Evolutionary conservation across 2,797 vertebrate species (phyloP).

Genomic region (Meriones psammophilus): DNA sequence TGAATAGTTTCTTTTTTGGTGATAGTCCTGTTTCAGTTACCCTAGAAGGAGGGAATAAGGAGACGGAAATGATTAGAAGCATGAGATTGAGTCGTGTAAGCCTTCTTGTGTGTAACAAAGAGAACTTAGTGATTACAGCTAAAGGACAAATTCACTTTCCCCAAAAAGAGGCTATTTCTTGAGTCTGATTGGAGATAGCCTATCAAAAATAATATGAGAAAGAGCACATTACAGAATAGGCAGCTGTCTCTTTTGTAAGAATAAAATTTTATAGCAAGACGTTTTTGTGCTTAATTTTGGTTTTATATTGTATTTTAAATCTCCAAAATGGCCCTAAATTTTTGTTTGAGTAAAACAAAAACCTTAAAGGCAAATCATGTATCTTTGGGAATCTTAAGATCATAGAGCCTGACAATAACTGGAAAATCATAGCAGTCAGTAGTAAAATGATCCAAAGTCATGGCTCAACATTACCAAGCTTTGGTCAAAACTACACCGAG

Average conservation of each 20-base stretch:
- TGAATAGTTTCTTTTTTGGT: conserved; percentile 2
- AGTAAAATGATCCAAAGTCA: background rate
- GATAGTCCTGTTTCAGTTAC: background rate
- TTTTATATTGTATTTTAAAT: conserved; percentile 68
- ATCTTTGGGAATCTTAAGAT: conserved; percentile 24
- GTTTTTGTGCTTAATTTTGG: conserved; percentile 69
- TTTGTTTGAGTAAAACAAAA: conserved; percentile 5
- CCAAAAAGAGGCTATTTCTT: conserved; percentile 33
- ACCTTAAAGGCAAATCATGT: background rate
- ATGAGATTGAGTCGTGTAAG: background rate
- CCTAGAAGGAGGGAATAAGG: background rate
- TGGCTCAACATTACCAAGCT: background rate
- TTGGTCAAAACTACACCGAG: background rate
- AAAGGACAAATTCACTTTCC: background rate
- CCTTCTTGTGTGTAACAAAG: background rate
- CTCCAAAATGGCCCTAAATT: conserved; percentile 57
- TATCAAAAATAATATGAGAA: background rate
- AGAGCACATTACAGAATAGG: conserved; percentile 49
- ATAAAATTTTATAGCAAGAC: conserved; percentile 67
- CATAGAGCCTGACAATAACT: background rate
- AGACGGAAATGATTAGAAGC: background rate
- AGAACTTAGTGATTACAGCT: background rate
- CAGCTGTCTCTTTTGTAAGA: conserved; percentile 60
- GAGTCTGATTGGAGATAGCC: background rate
- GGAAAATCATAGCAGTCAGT: background rate